phyloP scores from a whole-genome alignment of 2,113 vertebrate genomes.

The Neoarius graeffei region DNA sequence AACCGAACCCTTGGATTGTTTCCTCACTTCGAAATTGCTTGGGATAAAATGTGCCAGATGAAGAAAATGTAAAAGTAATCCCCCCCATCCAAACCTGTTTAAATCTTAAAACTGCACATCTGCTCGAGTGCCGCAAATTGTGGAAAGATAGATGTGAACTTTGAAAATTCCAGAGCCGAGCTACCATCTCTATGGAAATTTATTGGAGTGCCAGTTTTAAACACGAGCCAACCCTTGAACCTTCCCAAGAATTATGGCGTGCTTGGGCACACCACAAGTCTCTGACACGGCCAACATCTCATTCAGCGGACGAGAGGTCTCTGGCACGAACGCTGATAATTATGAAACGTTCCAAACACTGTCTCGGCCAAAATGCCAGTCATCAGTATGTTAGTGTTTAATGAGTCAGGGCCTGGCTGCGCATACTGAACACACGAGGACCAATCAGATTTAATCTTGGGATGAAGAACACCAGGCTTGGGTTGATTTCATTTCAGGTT shows the following conservation, averaged over 20 bases:
- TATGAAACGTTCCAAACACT: constrained; percentile 33
- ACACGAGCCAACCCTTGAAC: constrained; percentile 50
- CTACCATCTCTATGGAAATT: constrained; percentile 40
- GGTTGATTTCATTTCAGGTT: background rate
- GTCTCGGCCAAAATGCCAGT: constrained; percentile 30
- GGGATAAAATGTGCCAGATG: background rate
- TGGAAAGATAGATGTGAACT: constrained; percentile 28
- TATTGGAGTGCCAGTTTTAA: constrained; percentile 49
- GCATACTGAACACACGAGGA: background rate
- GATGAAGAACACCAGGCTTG: background rate
- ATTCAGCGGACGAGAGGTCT: constrained; percentile 34
- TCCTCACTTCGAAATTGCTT: background rate
- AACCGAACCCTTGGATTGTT: background rate
- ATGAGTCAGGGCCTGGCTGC: background rate
- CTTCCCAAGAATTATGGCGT: constrained; percentile 45
- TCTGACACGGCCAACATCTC: constrained; percentile 40
- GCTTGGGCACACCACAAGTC: constrained; percentile 49
- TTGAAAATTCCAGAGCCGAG: background rate
- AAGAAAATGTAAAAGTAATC: background rate
- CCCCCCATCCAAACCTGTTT: background rate
- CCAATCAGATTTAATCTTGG: background rate
- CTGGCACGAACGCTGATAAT: constrained; percentile 28
- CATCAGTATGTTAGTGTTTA: constrained; percentile 11
- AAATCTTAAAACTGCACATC: constrained; percentile 18
- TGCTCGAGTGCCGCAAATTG: background rate